phyloP scores from a whole-genome alignment of 2,797 vertebrate genomes.

The Diplodus puntazzo region DNA sequence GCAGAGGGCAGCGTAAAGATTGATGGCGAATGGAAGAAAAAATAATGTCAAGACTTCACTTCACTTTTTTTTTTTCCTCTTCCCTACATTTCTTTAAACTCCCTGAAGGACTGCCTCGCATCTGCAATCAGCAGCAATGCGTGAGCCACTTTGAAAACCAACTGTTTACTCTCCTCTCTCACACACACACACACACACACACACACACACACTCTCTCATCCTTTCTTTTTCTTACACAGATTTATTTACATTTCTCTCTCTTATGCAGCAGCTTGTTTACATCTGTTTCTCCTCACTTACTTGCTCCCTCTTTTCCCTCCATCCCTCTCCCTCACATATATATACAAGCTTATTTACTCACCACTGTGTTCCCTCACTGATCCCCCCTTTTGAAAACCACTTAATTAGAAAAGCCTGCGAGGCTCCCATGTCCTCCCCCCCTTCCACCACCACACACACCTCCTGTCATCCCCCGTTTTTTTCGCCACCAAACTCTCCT shows the following conservation, averaged over 20 bases:
- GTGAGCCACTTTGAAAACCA: conserved; percentile 56
- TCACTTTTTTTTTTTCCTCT: neutral
- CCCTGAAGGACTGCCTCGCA: conserved; percentile 31
- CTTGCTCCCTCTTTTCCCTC: neutral
- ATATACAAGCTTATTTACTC: conserved; percentile 68
- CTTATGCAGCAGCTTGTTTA: conserved; percentile 66
- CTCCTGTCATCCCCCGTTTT: conserved; percentile 22
- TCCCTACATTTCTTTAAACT: conserved; percentile 26
- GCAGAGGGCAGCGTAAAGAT: neutral
- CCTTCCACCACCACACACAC: conserved; percentile 12
- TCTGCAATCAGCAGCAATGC: conserved; percentile 41
- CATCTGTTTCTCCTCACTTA: conserved; percentile 51
- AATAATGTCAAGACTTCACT: conserved; percentile 54
- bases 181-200: conserved; percentile 4
- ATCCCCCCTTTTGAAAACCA: conserved; percentile 71
- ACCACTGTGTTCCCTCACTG: conserved; percentile 60
- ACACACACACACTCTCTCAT: conserved; percentile 21
- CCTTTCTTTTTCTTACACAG: conserved; percentile 44
- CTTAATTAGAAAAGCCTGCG: conserved; percentile 77
- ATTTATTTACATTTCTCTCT: conserved; percentile 67
- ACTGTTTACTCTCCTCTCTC: conserved; percentile 47
- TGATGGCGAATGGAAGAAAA: conserved; percentile 35
- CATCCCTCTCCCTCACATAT: conserved; percentile 7
- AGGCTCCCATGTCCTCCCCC: conserved; percentile 36
- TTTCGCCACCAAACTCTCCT: conserved; percentile 15